These are phyloP conservation scores for Polyommatus icarus DNA, from an alignment of 2,888 invertebrate species.

Conservation along the genomic window DNA sequence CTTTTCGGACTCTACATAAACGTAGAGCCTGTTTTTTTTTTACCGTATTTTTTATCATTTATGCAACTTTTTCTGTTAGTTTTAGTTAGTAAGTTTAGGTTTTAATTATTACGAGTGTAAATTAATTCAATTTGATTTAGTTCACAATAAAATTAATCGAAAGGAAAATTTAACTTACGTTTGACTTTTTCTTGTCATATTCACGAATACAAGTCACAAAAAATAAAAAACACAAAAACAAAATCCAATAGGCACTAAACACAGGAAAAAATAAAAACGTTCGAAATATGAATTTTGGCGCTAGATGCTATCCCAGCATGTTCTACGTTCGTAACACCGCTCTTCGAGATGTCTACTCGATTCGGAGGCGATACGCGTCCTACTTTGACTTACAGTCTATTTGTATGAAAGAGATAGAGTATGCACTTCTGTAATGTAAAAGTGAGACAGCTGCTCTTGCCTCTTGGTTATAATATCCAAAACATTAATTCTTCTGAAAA, in stretches of 20 bases:
- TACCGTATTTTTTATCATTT: not conserved
- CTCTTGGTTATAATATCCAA: not conserved
- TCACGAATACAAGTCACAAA: conserved; percentile 34
- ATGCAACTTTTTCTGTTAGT: not conserved
- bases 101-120: not conserved
- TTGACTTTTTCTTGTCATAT: conserved; percentile 46
- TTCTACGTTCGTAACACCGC: conserved; percentile 72
- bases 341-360: conserved; percentile 74
- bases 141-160: not conserved
- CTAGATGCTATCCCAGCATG: conserved; percentile 73
- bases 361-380: conserved; percentile 69
- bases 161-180: conserved; percentile 41
- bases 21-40: not conserved
- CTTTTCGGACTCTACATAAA: not conserved
- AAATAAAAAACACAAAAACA: conserved; percentile 42
- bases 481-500: not conserved
- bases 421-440: not conserved
- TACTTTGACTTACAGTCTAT: conserved; percentile 67
- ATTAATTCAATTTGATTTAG: not conserved
- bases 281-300: conserved; percentile 64
- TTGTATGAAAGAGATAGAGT: conserved; percentile 61
- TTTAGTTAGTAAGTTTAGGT: not conserved
- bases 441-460: not conserved
- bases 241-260: conserved; percentile 40
- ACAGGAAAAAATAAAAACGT: conserved; percentile 57